Evolutionary conservation across 2,797 vertebrate genomes (phyloP).

Genomic region (Oryzias dopingdopingensis): DNA sequence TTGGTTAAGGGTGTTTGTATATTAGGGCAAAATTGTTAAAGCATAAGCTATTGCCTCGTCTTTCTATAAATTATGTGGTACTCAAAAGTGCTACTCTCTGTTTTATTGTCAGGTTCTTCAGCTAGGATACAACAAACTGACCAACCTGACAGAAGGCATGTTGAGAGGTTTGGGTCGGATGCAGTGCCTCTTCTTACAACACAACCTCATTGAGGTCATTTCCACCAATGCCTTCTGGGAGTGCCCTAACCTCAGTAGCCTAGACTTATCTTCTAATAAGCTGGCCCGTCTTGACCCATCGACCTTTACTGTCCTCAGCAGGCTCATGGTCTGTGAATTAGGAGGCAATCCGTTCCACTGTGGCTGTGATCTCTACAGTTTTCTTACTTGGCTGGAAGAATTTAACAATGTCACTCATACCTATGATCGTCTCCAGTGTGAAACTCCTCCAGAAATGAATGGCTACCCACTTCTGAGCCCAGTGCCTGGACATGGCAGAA

Average conservation of each 20-base stretch:
- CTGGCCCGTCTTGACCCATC: constrained; percentile 89
- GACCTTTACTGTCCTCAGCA: constrained; percentile 88
- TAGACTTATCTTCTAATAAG: constrained; percentile 96
- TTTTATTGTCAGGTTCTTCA: constrained; percentile 81
- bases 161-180: constrained; percentile 91
- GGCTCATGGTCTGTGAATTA: constrained; percentile 93
- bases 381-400: constrained; percentile 91
- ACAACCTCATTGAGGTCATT: constrained; percentile 96
- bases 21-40: too few relatives aligned
- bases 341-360: constrained; percentile 98
- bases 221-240: constrained; percentile 91
- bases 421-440: constrained; percentile 96
- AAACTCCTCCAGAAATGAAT: constrained; percentile 89
- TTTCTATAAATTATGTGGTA: background rate
- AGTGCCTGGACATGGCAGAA: constrained; percentile 82
- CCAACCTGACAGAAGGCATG: constrained; percentile 97
- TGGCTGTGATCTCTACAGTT: constrained; percentile 91
- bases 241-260: constrained; percentile 93
- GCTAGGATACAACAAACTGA: constrained; percentile 96
- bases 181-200: constrained; percentile 96
- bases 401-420: constrained; percentile 98
- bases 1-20: too few relatives aligned
- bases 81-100: background rate
- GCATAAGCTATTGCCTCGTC: background rate
- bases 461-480: constrained; percentile 90